Evolutionary conservation across 2,888 invertebrate species (phyloP), one percentile per base, ranked within the genome.

Genomic region (Diarsia mendica): DNA sequence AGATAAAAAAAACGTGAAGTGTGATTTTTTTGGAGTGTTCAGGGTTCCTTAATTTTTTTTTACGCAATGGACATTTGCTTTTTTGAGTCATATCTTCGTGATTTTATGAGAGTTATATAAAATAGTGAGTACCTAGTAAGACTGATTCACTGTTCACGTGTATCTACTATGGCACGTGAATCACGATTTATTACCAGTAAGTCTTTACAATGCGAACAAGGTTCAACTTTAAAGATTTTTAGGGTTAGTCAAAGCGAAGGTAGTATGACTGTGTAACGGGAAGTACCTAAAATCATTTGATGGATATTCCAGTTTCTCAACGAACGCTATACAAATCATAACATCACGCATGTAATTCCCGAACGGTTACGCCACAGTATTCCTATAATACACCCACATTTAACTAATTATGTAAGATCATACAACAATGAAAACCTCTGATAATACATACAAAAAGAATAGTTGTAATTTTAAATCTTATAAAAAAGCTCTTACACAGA

Each of bases 1-100:
- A 71, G 78, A 77, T 74, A 82, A 81, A 88, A 88, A 82, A 85
- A 71, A 18, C 3, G 79, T 60, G 3, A 78, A 69, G 82, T 23
- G 67, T 39, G 68, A 63, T 48, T 46, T 44, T 55, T 68, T 69
- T n/a, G 20, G 10, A 13, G 9, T n/a, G 0, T 1, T 6, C 15
- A 1, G 66, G 71, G 85, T 88, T 90, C 90, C 67, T 72, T 79
- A 80, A 8, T 33, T 58, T 6, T 55, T 28, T 28, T 28, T 28
- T 28, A 28, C 28, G 28, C 28, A 28, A 28, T 28, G 28, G 28
- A 28, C 28, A 28, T 28, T 28, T 28, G 28, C 28, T 28, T 28
- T 28, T 28, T 28, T 79, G 55, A 58, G 18, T 75, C 67, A 80
- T 72, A 6, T 48, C 15, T 48, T 44, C 15, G 18, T 66, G n/a